Base-by-base conservation (phyloP, 2,888 invertebrate genomes). In the Zonitis immaculata region DNA sequence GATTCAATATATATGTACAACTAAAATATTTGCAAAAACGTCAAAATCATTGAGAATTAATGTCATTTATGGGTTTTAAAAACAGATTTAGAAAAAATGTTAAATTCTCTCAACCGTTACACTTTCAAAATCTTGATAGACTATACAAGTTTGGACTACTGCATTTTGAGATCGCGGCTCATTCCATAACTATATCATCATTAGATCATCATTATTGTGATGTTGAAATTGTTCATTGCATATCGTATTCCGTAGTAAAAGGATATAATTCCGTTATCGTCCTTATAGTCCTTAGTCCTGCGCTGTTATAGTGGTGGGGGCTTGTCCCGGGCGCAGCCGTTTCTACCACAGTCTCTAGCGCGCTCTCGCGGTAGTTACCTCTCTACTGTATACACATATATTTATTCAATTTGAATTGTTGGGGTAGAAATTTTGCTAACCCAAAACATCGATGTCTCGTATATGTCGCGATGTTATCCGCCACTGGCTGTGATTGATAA, bases 261-360 rank as follows among this genome's bases (percentile, higher is more conserved):
- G 44, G 47, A 52, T 61, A 59, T n/a, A n/a, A n/a, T 62, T 61
- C 60, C 58, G 60, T 63, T 60, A 62, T 55, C 55, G 59, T 62
- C 62, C 58, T 63, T 46, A n/a, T n/a, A 52, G 65, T 63, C 63
- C 65, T 53, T 52, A 53, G 58, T 53, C 65, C 63, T 67, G 63
- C 69, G 67, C 65, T 62, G 58, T 66, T 65, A 66, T 66, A 65
- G 67, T 68, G 69, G 73, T 72, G 74, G 73, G 74, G 74, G 73
- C 73, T 73, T 63, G 66, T 69, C 73, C 75, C 74, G 73, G 75
- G 76, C 72, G 73, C 72, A 69, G 71, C 71, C 73, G 75, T 72
- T 68, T 66, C 70, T 68, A 65, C 70, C 65, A 71, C 72, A 73
- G 73, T 73, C 63, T 63, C 59, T 60, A 65, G 62, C 70, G 69